Percentiles rank a stretch among this genome's conserved stretches.
Evolutionary conservation across 2,888 invertebrate genomes (phyloP).

Genomic region (Nemoura dubitans): DNA sequence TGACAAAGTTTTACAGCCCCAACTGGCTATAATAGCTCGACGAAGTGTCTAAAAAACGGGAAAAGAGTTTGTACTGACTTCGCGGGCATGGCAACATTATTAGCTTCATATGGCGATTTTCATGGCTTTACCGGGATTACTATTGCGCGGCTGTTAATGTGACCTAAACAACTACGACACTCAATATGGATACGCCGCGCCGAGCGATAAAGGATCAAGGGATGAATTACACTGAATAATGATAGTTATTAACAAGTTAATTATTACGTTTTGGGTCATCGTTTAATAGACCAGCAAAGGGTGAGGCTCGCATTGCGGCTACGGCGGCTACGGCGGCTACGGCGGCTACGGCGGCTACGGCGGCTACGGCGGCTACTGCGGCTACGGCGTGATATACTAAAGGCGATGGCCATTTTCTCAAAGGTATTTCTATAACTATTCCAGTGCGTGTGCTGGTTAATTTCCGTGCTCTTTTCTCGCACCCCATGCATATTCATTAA

Average conservation of each 20-base stretch:
- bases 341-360: no score
- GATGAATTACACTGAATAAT: neutral
- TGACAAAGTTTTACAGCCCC: no score
- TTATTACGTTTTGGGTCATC: neutral
- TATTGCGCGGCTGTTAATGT: neutral
- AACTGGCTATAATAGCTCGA: no score
- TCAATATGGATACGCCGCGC: neutral
- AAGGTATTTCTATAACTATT: neutral
- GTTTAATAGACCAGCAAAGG: neutral
- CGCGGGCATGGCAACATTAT: neutral
- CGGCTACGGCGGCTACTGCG: no score
- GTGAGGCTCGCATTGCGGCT: neutral
- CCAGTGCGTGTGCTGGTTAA: neutral
- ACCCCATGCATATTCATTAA: slow-evolving; percentile 4
- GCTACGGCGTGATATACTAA: neutral
- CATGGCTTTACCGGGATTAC: neutral
- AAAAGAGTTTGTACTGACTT: no score
- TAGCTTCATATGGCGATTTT: neutral
- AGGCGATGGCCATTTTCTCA: neutral
- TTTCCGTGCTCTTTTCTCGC: neutral
- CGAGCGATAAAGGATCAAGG: neutral
- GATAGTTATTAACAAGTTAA: slow-evolving; percentile 7
- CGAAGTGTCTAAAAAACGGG: no score
- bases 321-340: no score
- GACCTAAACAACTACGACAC: neutral